Percentiles rank a stretch among this genome's conserved stretches.
Evolutionary conservation across 2,113 vertebrate species (phyloP).

Genomic region (Paratilapia polleni): DNA sequence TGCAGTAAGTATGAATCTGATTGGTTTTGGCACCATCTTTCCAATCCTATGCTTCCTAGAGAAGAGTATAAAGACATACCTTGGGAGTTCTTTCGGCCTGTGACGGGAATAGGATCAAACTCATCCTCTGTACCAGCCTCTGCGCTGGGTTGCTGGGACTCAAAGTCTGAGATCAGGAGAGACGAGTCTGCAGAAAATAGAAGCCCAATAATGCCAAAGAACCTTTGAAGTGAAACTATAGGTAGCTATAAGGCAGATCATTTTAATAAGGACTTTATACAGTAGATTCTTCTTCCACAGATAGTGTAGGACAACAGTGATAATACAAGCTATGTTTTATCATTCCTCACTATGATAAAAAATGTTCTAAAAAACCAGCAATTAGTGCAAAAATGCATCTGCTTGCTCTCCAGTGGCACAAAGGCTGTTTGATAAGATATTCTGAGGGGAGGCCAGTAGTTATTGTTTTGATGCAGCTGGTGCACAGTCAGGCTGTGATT

Average conservation of each 20-base stretch:
- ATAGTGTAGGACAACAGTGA: neutral
- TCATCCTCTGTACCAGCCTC: conserved; percentile 93
- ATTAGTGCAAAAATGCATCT: neutral
- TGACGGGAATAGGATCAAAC: conserved; percentile 98
- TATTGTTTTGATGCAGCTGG: conserved; percentile 45
- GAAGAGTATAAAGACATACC: conserved; percentile 80
- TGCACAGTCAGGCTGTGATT: conserved; percentile 34
- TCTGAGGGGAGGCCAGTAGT: conserved; percentile 5
- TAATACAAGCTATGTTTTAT: neutral
- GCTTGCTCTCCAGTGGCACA: neutral
- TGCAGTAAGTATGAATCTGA: neutral
- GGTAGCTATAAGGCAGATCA: neutral
- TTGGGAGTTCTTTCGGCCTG: conserved; percentile 96
- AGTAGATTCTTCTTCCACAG: neutral
- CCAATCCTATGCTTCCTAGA: neutral
- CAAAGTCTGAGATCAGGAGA: conserved; percentile 95
- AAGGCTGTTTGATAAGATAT: conserved; percentile 28
- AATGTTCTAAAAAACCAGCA: neutral
- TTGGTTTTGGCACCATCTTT: neutral
- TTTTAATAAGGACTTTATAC: neutral
- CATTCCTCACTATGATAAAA: neutral
- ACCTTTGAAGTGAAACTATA: neutral
- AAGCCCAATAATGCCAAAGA: neutral
- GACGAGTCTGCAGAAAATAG: conserved; percentile 87
- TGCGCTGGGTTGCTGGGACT: conserved; percentile 79